Percentiles rank a stretch among this genome's conserved stretches.
phyloP scores from a whole-genome alignment of 2,888 invertebrate genomes.

The Phanerotoma sp. region DNA sequence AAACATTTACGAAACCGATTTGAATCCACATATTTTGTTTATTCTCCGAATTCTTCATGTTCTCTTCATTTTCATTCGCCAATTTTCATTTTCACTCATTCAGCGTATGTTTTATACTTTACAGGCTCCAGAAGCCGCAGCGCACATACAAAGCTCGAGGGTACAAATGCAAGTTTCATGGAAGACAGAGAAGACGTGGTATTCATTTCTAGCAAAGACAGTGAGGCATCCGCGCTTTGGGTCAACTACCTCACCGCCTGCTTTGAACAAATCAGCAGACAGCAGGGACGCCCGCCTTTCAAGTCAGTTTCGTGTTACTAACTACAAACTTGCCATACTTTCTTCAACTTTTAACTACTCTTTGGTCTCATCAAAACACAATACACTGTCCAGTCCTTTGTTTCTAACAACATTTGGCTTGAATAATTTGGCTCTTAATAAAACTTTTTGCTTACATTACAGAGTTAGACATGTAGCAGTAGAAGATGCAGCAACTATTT shows the following conservation, averaged over 20 bases:
- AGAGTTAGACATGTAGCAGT: conserved; percentile 75
- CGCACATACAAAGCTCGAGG: conserved; percentile 24
- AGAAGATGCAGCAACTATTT: conserved; percentile 65
- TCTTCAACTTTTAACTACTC: neutral
- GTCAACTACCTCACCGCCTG: conserved; percentile 79
- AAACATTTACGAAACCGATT: no score
- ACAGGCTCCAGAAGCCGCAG: conserved; percentile 27
- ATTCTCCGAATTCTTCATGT: neutral
- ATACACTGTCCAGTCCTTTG: no score
- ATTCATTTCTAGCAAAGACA: conserved; percentile 76
- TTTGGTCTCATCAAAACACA: neutral
- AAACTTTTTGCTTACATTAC: conserved; percentile 38
- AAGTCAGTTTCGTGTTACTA: conserved; percentile 61
- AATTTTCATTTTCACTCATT: no score
- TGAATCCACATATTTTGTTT: no score
- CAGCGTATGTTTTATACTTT: no score
- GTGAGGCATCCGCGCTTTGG: conserved; percentile 77
- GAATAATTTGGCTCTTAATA: neutral
- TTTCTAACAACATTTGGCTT: no score
- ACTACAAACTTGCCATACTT: neutral
- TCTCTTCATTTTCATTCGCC: neutral
- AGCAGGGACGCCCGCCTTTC: conserved; percentile 77
- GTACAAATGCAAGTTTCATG: conserved; percentile 19
- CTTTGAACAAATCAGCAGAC: conserved; percentile 82
- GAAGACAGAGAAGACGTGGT: conserved; percentile 77